These are phyloP conservation scores for Lepus oiostolus DNA, from an alignment of 2,797 vertebrate species.

Conservation along the genomic window DNA sequence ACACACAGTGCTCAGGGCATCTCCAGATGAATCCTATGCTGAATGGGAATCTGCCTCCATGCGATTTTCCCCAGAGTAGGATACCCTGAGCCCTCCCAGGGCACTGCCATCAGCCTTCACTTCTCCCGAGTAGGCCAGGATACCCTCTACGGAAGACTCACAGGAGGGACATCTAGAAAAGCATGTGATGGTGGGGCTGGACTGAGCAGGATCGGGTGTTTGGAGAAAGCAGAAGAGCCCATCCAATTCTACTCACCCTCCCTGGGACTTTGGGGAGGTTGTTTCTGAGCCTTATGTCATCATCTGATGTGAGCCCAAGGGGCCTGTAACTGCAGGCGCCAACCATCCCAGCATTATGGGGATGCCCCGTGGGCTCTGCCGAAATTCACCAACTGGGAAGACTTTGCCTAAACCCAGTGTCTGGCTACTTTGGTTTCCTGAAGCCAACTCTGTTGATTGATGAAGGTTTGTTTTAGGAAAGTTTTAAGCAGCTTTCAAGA, in stretches of 20 bases:
- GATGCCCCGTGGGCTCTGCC: accelerated
- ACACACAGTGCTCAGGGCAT: background rate
- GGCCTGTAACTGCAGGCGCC: background rate
- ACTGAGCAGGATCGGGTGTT: background rate
- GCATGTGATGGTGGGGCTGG: background rate
- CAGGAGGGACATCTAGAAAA: background rate
- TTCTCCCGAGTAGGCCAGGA: background rate
- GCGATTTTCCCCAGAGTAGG: background rate
- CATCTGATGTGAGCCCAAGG: background rate
- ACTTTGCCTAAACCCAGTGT: background rate
- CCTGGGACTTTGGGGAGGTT: background rate
- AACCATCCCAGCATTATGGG: accelerated
- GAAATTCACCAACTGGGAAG: background rate
- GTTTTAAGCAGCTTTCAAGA: slow-evolving; percentile 4
- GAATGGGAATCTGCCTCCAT: background rate
- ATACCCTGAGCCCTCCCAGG: background rate
- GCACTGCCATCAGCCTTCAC: background rate
- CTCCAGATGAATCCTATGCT: background rate
- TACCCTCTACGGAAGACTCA: background rate
- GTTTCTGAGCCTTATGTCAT: background rate
- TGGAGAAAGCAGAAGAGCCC: background rate
- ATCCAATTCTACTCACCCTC: background rate
- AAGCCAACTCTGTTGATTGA: background rate
- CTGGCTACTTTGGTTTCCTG: background rate
- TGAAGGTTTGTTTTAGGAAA: background rate